These are phyloP conservation scores for Nomada ferruginata DNA, from an alignment of 2,888 invertebrate species.

Conservation along the genomic window DNA sequence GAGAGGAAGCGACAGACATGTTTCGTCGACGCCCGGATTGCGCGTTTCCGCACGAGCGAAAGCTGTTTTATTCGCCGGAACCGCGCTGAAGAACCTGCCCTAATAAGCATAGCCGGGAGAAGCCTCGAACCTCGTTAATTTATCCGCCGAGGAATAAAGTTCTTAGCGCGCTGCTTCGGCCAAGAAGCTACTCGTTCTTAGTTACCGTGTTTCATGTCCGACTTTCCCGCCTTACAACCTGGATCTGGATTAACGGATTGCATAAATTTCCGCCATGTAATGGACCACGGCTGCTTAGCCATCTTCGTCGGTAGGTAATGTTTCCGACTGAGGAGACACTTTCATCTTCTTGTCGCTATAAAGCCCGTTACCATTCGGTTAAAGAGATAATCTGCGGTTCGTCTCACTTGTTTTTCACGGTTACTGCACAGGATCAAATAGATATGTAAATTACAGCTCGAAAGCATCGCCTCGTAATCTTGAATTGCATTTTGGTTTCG, in stretches of 20 bases:
- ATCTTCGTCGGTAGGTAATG: background rate
- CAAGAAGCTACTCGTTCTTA: constrained; percentile 37
- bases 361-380: background rate
- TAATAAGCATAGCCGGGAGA: background rate
- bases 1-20: background rate
- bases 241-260: constrained; percentile 60
- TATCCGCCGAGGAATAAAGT: constrained; percentile 53
- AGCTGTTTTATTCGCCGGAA: too few species aligned
- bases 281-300: constrained; percentile 28
- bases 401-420: background rate
- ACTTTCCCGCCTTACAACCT: constrained; percentile 23
- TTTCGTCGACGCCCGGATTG: background rate
- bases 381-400: background rate
- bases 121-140: constrained; percentile 47
- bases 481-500: too few species aligned
- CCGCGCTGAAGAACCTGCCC: too few species aligned
- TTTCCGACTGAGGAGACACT: background rate
- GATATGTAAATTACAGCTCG: background rate
- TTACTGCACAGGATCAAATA: too few species aligned
- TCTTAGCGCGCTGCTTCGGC: constrained; percentile 48
- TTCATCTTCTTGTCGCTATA: background rate
- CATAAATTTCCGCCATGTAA: constrained; percentile 54
- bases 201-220: constrained; percentile 27
- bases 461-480: background rate
- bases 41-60: background rate